Base-by-base conservation (phyloP, 2,797 vertebrate species). In the Molossus molossus region DNA sequence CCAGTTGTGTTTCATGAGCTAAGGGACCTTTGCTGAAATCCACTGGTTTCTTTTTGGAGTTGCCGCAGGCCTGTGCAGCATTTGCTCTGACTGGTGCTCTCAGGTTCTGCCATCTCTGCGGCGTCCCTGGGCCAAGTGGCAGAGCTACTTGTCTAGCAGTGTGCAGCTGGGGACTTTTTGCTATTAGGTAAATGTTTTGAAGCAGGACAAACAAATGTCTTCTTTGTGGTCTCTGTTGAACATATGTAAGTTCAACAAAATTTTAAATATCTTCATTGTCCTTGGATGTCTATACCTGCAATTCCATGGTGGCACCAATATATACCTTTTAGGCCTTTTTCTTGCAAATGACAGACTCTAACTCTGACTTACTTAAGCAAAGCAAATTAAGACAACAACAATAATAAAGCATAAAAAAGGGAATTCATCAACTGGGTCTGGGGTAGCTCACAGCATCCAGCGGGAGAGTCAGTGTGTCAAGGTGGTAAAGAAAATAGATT, bases 301-400 rank as follows among this genome's bases (percentile, higher is more conserved):
- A 58, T 70, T 87, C 45, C 60, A 57, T 25, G 45, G 10, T 60
- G 27, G 45, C 27, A 76, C 2, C 33, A 75, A 45, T 64, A 13
- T 80, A 37, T 21, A n/a, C 67, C 53, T 77, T 73, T 75, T 57
- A 84, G 17, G 29, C 73, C 5, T 13, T 94, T 92, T 80, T 27
- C 50, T 91, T 86, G 50, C 23, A 84, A 91, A 87, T 87, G 23
- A 81, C 23, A 84, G 55, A 82, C 45, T 92, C n/a, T 93, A 83
- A 84, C 33, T 70, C 17, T 70, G 48, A 81, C 10, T 94, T 62
- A 40, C 70, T 91, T 70, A 65, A 82, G n/a, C 50, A 89, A 93
- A 58, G 6, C 69, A 77, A 95, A 92, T 55, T 33, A 94, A 83
- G 21, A 57, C 1, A 73, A 89, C 50, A 77, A 72, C 2, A 83